phyloP scores from a whole-genome alignment of 2,113 vertebrate species.

The Equus quagga region DNA sequence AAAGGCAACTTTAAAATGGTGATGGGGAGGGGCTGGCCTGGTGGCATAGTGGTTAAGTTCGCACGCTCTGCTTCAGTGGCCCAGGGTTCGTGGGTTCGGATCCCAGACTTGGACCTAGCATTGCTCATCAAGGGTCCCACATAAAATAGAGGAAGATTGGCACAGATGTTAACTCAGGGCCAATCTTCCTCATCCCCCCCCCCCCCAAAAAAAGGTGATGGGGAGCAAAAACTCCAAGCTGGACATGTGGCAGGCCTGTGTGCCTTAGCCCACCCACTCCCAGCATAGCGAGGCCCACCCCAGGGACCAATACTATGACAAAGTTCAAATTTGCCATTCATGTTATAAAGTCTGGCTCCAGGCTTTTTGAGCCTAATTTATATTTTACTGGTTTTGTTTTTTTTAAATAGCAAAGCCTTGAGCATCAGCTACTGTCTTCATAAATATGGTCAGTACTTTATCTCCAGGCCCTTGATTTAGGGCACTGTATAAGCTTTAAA shows the following conservation, averaged over 20 bases:
- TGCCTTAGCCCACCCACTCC: neutral
- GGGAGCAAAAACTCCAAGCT: neutral
- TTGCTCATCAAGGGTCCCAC: too few relatives aligned
- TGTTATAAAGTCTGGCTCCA: neutral
- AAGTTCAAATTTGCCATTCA: neutral
- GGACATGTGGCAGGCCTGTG: neutral
- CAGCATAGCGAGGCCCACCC: neutral
- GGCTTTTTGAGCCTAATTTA: neutral
- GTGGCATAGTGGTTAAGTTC: too few relatives aligned
- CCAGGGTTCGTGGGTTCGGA: too few relatives aligned
- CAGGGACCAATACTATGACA: neutral
- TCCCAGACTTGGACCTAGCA: too few relatives aligned
- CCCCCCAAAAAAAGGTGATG: neutral
- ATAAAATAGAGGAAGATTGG: too few relatives aligned
- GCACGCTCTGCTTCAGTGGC: too few relatives aligned
- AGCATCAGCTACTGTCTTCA: neutral
- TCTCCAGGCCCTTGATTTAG: neutral
- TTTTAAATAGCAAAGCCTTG: conserved; percentile 3
- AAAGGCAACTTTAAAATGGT: neutral
- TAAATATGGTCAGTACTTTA: neutral
- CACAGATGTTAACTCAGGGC: too few relatives aligned
- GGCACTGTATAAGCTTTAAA: neutral
- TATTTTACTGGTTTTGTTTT: neutral
- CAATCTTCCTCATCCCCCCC: too few relatives aligned
- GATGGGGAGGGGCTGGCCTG: neutral